phyloP scores from a whole-genome alignment of 2,888 invertebrate genomes.

The Cephus pygmeus region DNA sequence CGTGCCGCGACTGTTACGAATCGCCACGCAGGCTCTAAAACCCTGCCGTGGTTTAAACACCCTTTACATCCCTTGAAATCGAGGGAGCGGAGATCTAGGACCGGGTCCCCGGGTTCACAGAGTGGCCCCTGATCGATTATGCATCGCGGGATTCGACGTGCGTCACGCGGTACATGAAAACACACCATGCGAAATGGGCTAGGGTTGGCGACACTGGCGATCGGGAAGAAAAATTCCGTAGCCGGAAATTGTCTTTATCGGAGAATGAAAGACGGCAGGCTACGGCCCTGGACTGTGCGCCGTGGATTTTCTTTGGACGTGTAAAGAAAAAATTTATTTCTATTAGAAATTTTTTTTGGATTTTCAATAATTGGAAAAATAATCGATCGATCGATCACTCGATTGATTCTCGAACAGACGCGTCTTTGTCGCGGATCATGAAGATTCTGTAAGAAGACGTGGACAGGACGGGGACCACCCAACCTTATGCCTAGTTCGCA shows the following conservation, averaged over 20 bases:
- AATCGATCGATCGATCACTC: background rate
- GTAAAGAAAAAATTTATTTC: background rate
- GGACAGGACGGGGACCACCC: background rate
- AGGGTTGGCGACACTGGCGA: background rate
- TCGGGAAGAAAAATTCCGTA: background rate
- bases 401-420: background rate
- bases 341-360: background rate
- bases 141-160: slow-evolving; percentile 26
- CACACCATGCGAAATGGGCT: background rate
- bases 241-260: background rate
- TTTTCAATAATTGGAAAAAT: background rate
- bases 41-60: slow-evolving; percentile 45
- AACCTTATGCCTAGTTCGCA: background rate
- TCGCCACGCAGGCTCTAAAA: slow-evolving; percentile 46
- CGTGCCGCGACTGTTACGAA: slow-evolving; percentile 55
- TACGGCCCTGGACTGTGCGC: background rate
- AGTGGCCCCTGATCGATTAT: slow-evolving; percentile 50
- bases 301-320: no score
- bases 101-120: slow-evolving; percentile 6
- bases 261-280: background rate
- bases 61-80: slow-evolving; percentile 36
- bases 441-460: background rate
- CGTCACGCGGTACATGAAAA: slow-evolving; percentile 1
- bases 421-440: background rate
- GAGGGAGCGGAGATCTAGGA: slow-evolving; percentile 31